Percentiles rank a stretch among this genome's conserved stretches.
These are phyloP conservation scores for Stenodera caucasica DNA, from an alignment of 2,888 invertebrate genomes.

Conservation along the genomic window DNA sequence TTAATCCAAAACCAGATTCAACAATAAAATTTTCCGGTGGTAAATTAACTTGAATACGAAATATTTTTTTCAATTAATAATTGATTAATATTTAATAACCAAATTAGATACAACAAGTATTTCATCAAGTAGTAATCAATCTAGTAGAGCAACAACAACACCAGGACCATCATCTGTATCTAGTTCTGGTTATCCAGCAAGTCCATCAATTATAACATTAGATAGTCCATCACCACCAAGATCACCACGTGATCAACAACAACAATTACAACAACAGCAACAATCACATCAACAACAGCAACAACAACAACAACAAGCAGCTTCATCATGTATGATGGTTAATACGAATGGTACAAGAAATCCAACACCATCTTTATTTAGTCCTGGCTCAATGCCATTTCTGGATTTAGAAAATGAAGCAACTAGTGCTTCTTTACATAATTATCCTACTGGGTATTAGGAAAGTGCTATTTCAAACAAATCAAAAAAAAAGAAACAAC, in stretches of 20 bases:
- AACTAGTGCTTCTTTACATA: constrained; percentile 32
- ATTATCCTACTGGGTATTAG: constrained; percentile 26
- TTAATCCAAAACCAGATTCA: constrained; percentile 56
- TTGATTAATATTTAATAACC: too few species aligned
- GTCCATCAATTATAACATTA: constrained; percentile 64
- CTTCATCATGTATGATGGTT: constrained; percentile 46
- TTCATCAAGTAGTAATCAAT: constrained; percentile 56
- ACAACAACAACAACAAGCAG: constrained; percentile 27
- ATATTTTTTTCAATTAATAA: background rate
- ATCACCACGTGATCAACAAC: constrained; percentile 39
- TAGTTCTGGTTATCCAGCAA: constrained; percentile 64
- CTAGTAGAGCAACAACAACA: constrained; percentile 47
- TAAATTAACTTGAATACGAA: constrained; percentile 4
- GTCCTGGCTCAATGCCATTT: constrained; percentile 43
- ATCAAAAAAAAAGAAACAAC: too few species aligned
- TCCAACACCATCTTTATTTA: constrained; percentile 31
- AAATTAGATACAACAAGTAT: constrained; percentile 52
- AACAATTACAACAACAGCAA: constrained; percentile 14
- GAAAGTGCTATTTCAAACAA: too few species aligned
- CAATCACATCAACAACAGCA: constrained; percentile 4
- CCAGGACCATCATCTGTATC: constrained; percentile 59
- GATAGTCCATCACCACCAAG: constrained; percentile 67
- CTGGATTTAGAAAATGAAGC: constrained; percentile 51
- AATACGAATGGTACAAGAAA: constrained; percentile 35
- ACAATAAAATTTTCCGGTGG: constrained; percentile 54